Base-by-base conservation (phyloP, 2,113 vertebrate species). In the Apteryx owenii region DNA sequence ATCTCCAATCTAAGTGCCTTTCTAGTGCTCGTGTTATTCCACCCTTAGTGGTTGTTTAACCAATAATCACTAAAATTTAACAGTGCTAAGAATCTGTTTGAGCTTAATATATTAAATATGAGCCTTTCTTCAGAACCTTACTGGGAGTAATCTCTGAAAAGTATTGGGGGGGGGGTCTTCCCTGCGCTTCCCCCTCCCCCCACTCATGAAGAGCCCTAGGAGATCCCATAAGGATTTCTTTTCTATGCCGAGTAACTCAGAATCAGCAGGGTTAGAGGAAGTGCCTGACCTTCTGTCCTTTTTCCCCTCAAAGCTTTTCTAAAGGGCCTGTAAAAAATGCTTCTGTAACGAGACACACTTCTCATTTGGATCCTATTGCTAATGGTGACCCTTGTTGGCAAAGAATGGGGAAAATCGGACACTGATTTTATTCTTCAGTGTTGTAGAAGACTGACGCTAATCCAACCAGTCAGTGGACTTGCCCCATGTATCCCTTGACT, bases 81-180 rank as follows among this genome's bases (percentile, higher is more conserved):
- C 13, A 23, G 7, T 9, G 19, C 0, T 1, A 82, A 40, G 70
- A 40, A 38, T 0, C 1, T 8, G 29, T 75, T 13, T 69, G 40
- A 64, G 64, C 25, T 19, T 62, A 4, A 11, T 53, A n/a, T 44
- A 48, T n/a, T 77, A 2, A 26, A 0, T 9, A 2, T 28, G 28
- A 8, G 2, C 33, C 7, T 60, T 20, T 29, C 23, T 22, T 33
- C 19, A 36, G 36, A 53, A 14, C 6, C 7, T 81, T 15, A 2
- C 7, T 16, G 31, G 10, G 26, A 12, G 17, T 4, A 28, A 16
- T 22, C 4, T 70, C 18, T 60, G 85, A 2, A 12, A 64, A 60
- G n/a, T 3, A 38, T 38, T 38, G 36, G 36, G 36, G 36, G 36
- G 36, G 36, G 42, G 42, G 42, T 42, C 13, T 13, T 13, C 42